Conservation (phyloP, 2,113 vertebrate species). For the Onychostoma macrolepis region DNA sequence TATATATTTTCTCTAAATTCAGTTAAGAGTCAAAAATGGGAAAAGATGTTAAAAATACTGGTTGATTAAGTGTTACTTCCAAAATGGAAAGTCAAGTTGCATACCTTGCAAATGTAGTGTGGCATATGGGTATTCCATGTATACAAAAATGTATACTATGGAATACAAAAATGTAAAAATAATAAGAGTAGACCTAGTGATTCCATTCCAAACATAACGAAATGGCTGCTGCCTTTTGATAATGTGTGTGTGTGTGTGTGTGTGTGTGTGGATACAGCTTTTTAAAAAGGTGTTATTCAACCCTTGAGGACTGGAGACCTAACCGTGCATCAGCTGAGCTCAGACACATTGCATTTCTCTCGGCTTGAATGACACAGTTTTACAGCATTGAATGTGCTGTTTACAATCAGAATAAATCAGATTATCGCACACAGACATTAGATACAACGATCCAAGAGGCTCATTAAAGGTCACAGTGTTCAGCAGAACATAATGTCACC, state of each 20-base stretch:
- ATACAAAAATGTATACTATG: too few species aligned
- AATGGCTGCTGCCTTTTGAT: too few species aligned
- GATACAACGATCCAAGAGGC: slow-evolving; percentile 22
- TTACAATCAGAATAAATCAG: slow-evolving; percentile 28
- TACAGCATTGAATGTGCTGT: not conserved
- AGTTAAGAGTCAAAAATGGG: not conserved
- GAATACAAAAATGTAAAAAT: too few species aligned
- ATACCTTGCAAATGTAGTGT: too few species aligned
- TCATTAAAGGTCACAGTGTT: slow-evolving; percentile 50
- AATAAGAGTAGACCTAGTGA: too few species aligned
- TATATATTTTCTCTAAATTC: too few species aligned
- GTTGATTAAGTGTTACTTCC: too few species aligned
- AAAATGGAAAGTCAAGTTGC: not conserved
- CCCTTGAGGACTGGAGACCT: not conserved
- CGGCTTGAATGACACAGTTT: not conserved
- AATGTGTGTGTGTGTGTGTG: too few species aligned
- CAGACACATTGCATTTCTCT: not conserved
- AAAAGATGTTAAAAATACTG: too few species aligned
- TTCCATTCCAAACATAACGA: too few species aligned
- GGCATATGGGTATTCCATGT: too few species aligned
- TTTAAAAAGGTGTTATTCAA: not conserved
- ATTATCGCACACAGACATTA: slow-evolving; percentile 9
- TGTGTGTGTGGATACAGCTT: not conserved
- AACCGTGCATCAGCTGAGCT: not conserved
- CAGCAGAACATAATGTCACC: slow-evolving; percentile 54